These are phyloP conservation scores for Istiophorus platypterus DNA, from an alignment of 2,113 vertebrate species.

Conservation along the genomic window DNA sequence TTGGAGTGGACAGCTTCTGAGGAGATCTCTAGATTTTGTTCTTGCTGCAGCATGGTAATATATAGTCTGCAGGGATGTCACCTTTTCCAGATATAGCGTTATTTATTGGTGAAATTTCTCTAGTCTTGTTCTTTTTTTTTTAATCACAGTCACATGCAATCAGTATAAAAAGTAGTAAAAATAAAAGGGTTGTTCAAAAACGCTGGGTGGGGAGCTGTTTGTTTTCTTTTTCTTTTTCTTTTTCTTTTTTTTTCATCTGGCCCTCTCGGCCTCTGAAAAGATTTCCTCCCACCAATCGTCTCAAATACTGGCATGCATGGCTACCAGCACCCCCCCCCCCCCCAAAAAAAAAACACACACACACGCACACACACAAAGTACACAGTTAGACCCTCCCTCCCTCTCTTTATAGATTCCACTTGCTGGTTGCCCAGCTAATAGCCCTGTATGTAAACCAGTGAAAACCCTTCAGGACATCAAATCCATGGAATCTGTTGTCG, in stretches of 20 bases:
- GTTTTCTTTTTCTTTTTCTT: too few species aligned
- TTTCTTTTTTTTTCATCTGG: slow-evolving; percentile 43
- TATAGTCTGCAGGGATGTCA: slow-evolving; percentile 5
- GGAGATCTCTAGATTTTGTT: slow-evolving; percentile 48
- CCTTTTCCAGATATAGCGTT: not conserved
- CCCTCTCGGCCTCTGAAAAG: slow-evolving; percentile 56
- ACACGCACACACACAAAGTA: not conserved
- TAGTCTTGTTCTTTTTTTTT: not conserved
- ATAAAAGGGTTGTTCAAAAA: too few species aligned
- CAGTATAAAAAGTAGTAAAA: not conserved
- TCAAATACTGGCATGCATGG: slow-evolving; percentile 52
- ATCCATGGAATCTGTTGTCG: slow-evolving; percentile 81
- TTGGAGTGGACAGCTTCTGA: slow-evolving; percentile 63
- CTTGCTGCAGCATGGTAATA: slow-evolving; percentile 20
- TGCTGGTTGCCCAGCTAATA: slow-evolving; percentile 80
- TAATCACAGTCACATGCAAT: not conserved
- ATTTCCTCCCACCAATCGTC: slow-evolving; percentile 67
- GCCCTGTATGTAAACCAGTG: slow-evolving; percentile 82
- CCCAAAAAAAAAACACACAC: slow-evolving; percentile 21
- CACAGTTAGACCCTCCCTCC: slow-evolving; percentile 41
- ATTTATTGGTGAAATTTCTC: not conserved
- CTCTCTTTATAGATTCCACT: slow-evolving; percentile 69
- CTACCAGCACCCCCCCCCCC: slow-evolving; percentile 47
- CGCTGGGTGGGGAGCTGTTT: too few species aligned
- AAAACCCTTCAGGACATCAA: slow-evolving; percentile 85